Base-by-base conservation (phyloP, 2,888 invertebrate genomes). In the Microdon myrmicae region DNA sequence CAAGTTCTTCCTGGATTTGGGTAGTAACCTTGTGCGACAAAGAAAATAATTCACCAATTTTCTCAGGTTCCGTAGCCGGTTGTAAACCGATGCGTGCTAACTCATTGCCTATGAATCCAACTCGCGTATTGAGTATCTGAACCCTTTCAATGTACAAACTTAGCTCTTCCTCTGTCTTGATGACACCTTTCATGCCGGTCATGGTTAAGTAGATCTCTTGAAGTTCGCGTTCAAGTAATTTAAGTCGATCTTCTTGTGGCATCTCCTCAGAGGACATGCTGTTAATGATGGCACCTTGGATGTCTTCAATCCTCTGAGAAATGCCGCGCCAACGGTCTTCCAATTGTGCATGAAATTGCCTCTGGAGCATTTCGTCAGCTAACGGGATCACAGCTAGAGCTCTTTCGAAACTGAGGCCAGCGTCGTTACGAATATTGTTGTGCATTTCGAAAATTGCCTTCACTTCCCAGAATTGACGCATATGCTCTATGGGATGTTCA, bases 371-470 rank as follows among this genome's bases (percentile, higher is more conserved):
- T 79, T 92, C 92, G 71, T 94, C 93, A 1, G 90, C 87, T n/a
- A 93, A 83, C 0, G 92, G 90, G 29, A 94, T 83, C 4, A 90
- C 87, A 74, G 88, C 86, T 53, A 93, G 76, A 0, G 92, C 87
- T 70, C 88, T 88, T 72, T 92, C 90, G 70, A 93, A 87, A 60
- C 87, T 86, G 29, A 84, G 82, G 10, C 86, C 86, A 0, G 90
- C 87, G 69, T 91, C 90, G 55, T 86, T 86, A 43, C 88, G 86
- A 37, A 92, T 83, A 68, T 87, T 87, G 69, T 90, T 91, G 75
- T 92, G 86, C 14, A 92, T 86, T 81, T 92, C 92, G 71, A 90
- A 90, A 71, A 92, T 91, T 0, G 92, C 93, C 77, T 92, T 92
- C 32, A 93, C 78, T 79, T 93, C 93, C 92, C 93, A 93, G 81